phyloP scores from a whole-genome alignment of 2,113 vertebrate genomes.

The Phodopus roborovskii region DNA sequence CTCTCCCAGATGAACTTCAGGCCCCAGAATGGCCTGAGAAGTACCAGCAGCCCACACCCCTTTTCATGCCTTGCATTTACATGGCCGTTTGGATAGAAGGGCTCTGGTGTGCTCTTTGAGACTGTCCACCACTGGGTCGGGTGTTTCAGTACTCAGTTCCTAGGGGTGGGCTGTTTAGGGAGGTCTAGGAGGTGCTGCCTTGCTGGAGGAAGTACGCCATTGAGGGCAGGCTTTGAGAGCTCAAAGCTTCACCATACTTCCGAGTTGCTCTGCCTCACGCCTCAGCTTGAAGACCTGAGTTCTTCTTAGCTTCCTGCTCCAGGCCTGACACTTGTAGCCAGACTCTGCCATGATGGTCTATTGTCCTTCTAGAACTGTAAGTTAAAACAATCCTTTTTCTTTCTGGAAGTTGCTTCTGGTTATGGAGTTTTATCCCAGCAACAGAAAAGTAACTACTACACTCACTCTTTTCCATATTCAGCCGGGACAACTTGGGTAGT shows the following conservation, averaged over 20 bases:
- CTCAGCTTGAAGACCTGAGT: neutral
- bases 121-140: neutral
- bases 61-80: neutral
- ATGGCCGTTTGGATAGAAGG: rapidly evolving
- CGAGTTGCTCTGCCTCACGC: neutral
- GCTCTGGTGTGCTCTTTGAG: neutral
- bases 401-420: neutral
- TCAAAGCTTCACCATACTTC: neutral
- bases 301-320: neutral
- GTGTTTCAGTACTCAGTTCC: neutral
- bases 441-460: neutral
- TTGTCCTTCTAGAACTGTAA: neutral
- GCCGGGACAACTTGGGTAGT: rapidly evolving
- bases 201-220: neutral
- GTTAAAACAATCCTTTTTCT: neutral
- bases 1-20: neutral
- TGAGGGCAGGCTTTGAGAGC: neutral
- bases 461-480: neutral
- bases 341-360: neutral
- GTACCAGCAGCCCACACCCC: too few species aligned
- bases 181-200: neutral
- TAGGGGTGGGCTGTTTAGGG: neutral
- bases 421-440: neutral
- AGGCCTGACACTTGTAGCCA: neutral
- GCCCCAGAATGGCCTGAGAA: neutral